Percentiles rank a stretch among this genome's conserved stretches.
These are phyloP conservation scores for Empis stercorea DNA, from an alignment of 2,888 invertebrate species.

Conservation along the genomic window DNA sequence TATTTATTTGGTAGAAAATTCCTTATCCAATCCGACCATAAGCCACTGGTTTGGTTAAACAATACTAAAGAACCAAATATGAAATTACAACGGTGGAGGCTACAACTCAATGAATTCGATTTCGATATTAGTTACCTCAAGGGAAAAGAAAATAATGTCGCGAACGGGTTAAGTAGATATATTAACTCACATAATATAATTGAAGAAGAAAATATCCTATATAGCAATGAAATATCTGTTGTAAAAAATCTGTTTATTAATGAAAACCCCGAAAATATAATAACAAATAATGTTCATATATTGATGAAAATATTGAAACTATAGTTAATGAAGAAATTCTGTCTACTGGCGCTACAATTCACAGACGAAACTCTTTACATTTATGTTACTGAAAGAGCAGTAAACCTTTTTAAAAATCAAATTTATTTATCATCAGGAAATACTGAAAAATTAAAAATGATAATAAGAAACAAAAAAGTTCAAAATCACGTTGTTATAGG, in stretches of 20 bases:
- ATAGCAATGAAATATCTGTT: no score
- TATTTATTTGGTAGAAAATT: no score
- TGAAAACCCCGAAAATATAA: neutral
- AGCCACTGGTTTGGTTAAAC: no score
- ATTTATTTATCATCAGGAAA: neutral
- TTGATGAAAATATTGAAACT: neutral
- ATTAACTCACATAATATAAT: no score
- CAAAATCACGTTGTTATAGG: neutral
- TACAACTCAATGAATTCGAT: constrained; percentile 19
- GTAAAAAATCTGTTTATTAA: neutral
- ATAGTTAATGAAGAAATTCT: constrained; percentile 1
- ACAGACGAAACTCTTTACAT: neutral
- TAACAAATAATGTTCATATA: neutral
- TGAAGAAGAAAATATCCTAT: no score
- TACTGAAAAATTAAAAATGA: neutral
- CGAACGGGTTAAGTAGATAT: neutral
- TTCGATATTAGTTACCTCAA: constrained; percentile 14
- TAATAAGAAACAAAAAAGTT: constrained; percentile 1
- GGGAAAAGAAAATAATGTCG: constrained; percentile 10
- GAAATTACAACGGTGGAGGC: no score
- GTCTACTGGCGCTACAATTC: neutral
- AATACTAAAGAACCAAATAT: no score
- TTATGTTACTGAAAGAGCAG: neutral
- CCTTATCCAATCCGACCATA: no score
- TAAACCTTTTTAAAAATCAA: constrained; percentile 6